Evolutionary conservation across 2,888 invertebrate species (phyloP).

Genomic region (Neoscelio sp.): DNA sequence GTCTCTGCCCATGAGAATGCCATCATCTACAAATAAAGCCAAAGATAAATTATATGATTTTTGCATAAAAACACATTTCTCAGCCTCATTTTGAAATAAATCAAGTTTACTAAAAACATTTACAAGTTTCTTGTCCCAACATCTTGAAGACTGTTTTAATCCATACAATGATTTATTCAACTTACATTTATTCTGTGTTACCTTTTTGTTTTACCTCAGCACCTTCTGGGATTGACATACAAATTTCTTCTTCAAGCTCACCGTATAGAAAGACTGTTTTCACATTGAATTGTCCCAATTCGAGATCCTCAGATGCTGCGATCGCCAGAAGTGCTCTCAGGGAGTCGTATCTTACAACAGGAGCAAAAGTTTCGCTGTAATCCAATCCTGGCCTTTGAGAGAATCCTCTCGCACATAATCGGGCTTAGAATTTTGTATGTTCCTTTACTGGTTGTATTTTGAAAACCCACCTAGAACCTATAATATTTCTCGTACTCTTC

Average conservation of each 20-base stretch:
- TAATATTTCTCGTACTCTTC: too few relatives aligned
- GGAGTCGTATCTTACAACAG: slow-evolving; percentile 49
- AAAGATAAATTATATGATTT: too few relatives aligned
- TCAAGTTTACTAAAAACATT: not conserved
- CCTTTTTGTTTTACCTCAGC: slow-evolving; percentile 50
- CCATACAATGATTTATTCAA: slow-evolving; percentile 17
- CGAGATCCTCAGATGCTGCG: slow-evolving; percentile 34
- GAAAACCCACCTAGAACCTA: slow-evolving; percentile 26
- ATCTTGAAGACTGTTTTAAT: slow-evolving; percentile 35
- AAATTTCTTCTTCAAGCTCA: too few relatives aligned
- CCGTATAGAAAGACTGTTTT: too few relatives aligned
- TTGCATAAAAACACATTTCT: too few relatives aligned
- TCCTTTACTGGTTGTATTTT: not conserved
- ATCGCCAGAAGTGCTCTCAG: slow-evolving; percentile 46
- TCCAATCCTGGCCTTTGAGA: slow-evolving; percentile 34
- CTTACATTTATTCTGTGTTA: slow-evolving; percentile 33
- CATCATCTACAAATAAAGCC: too few relatives aligned
- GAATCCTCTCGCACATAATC: slow-evolving; percentile 54
- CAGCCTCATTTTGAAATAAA: slow-evolving; percentile 2
- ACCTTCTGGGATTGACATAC: too few relatives aligned
- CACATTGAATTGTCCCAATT: slow-evolving; percentile 55
- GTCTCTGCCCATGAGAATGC: not conserved
- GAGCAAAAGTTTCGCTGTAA: slow-evolving; percentile 53
- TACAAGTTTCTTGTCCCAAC: slow-evolving; percentile 19
- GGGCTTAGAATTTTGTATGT: slow-evolving; percentile 1